Evolutionary conservation across 2,797 vertebrate species (phyloP).

Genomic region (Lagorchestes hirsutus): DNA sequence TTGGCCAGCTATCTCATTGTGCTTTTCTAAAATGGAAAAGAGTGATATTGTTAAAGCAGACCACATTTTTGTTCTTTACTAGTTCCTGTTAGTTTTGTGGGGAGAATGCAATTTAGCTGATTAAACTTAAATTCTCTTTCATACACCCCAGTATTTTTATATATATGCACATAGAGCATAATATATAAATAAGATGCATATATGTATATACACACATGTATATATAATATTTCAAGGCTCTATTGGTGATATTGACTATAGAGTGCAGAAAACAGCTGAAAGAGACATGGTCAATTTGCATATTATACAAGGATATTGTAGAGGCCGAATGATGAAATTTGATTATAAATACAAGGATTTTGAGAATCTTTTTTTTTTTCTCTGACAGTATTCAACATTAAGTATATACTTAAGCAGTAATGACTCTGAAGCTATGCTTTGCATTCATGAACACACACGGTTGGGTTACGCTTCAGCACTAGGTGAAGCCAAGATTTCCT

Average conservation of each 20-base stretch:
- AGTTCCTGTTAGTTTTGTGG: neutral
- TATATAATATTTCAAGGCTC: neutral
- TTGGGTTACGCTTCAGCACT: conserved; percentile 85
- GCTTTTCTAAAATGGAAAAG: conserved; percentile 58
- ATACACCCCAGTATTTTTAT: neutral
- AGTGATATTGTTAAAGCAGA: conserved; percentile 36
- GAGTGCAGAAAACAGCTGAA: conserved; percentile 68
- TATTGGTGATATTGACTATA: conserved; percentile 77
- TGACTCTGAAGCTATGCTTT: conserved; percentile 83
- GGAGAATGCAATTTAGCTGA: conserved; percentile 7
- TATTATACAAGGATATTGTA: conserved; percentile 84
- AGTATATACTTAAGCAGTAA: conserved; percentile 85
- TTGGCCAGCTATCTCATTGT: conserved; percentile 32
- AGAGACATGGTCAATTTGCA: conserved; percentile 80
- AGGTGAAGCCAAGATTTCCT: conserved; percentile 87
- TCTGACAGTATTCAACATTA: conserved; percentile 81
- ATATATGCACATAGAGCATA: too few species aligned
- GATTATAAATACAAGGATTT: conserved; percentile 84
- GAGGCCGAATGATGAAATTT: conserved; percentile 82
- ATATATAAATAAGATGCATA: neutral
- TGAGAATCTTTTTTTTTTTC: conserved; percentile 75
- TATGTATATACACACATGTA: neutral
- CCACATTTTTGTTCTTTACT: conserved; percentile 59
- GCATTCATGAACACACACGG: conserved; percentile 84
- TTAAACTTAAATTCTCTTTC: conserved; percentile 62